Conservation (phyloP, 2,113 vertebrate species). For the Aythya baeri region DNA sequence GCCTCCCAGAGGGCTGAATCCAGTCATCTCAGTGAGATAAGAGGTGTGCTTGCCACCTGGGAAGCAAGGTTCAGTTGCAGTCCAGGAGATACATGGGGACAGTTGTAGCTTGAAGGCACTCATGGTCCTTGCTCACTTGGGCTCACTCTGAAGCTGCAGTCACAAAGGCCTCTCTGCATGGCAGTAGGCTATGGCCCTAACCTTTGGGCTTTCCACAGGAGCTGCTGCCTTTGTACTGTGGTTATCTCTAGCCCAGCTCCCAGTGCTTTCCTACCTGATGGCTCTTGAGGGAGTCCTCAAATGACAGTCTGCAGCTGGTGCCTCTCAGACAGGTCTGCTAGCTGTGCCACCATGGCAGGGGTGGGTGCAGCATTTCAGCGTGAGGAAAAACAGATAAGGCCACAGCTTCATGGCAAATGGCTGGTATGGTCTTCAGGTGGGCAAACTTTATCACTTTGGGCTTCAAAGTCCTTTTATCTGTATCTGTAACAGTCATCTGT, state of each 20-base stretch:
- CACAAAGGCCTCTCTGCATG: not conserved
- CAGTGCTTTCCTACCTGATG: not conserved
- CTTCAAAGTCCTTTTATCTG: not conserved
- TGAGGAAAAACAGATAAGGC: not conserved
- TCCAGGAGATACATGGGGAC: not conserved
- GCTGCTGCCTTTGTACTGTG: not conserved
- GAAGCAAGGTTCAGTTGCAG: not conserved
- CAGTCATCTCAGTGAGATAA: not conserved
- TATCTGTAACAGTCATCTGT: not conserved
- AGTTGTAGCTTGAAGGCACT: not conserved
- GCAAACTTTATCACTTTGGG: rapidly evolving
- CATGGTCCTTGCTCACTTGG: not conserved
- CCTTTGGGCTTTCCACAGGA: not conserved
- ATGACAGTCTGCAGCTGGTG: not conserved
- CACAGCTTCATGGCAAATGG: not conserved
- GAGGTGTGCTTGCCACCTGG: not conserved
- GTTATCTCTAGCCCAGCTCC: not conserved
- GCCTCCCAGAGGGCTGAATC: not conserved
- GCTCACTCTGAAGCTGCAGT: not conserved
- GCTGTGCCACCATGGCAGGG: not conserved
- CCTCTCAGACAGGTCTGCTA: not conserved
- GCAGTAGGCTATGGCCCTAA: not conserved
- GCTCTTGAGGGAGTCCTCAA: not conserved
- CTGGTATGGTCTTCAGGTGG: not conserved
- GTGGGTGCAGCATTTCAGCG: not conserved